phyloP scores from a whole-genome alignment of 2,113 vertebrate species.

The Leiothrix lutea region DNA sequence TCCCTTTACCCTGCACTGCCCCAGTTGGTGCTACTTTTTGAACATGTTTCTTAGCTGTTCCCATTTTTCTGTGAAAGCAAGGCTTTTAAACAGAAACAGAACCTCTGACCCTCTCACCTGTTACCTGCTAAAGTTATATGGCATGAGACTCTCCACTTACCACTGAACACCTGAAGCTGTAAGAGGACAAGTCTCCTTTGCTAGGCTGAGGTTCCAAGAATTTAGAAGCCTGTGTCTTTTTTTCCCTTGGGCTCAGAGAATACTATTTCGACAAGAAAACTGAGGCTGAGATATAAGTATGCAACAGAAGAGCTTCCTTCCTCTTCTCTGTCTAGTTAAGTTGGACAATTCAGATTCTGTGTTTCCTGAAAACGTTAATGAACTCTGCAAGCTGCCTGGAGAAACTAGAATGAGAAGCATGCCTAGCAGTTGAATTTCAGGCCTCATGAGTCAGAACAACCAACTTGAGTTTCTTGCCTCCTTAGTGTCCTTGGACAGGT shows the following conservation, averaged over 20 bases:
- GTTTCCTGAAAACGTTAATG: constrained; percentile 8
- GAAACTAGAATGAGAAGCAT: background rate
- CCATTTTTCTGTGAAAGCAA: background rate
- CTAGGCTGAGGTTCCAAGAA: background rate
- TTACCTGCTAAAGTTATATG: background rate
- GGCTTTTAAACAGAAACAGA: constrained; percentile 13
- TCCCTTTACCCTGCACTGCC: background rate
- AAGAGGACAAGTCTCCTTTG: constrained; percentile 8
- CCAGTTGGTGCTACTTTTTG: background rate
- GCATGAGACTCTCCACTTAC: background rate
- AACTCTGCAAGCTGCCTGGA: background rate
- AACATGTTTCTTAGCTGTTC: background rate
- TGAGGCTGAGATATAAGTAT: background rate
- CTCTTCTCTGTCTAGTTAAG: background rate
- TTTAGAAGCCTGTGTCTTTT: background rate
- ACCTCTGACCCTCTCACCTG: background rate
- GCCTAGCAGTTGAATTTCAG: background rate
- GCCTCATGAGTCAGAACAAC: background rate
- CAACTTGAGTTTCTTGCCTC: background rate
- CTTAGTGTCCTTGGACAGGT: background rate
- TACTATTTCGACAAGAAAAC: background rate
- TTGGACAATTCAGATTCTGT: background rate
- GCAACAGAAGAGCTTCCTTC: background rate
- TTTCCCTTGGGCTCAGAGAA: background rate
- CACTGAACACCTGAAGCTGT: background rate